phyloP scores from a whole-genome alignment of 1,140 invertebrate genomes.

The Riptortus pedestris region DNA sequence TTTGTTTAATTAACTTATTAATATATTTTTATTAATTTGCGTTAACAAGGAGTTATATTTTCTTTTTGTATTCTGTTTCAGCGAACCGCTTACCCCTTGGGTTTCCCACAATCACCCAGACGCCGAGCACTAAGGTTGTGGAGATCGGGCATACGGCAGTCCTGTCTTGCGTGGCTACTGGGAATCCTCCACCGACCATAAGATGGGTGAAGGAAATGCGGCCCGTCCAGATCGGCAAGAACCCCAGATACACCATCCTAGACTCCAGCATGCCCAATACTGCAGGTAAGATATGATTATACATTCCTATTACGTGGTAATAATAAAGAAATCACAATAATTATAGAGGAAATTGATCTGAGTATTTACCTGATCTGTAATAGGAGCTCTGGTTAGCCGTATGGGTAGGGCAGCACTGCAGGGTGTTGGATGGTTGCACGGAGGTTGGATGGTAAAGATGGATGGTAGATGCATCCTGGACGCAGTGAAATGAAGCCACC shows the following conservation, averaged over 20 bases:
- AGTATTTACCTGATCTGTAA: no score
- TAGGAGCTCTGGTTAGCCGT: no score
- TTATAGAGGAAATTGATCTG: no score
- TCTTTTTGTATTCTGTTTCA: constrained; percentile 47
- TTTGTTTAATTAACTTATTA: no score
- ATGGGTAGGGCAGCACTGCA: no score
- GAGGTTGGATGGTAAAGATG: no score
- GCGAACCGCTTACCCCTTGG: constrained; percentile 75
- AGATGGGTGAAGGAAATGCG: constrained; percentile 86
- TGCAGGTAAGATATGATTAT: constrained; percentile 57
- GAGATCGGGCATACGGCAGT: constrained; percentile 88
- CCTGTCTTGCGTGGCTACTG: constrained; percentile 75
- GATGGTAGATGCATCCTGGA: no score
- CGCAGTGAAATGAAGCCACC: no score
- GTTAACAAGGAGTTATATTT: no score
- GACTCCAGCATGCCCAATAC: constrained; percentile 49
- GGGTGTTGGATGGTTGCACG: no score
- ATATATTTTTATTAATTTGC: not conserved
- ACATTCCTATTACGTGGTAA: no score
- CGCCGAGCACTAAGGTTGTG: constrained; percentile 74
- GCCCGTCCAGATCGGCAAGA: constrained; percentile 71
- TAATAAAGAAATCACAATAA: no score
- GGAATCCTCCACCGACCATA: constrained; percentile 73
- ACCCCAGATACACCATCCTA: constrained; percentile 72
- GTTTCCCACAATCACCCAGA: constrained; percentile 81